Conservation (phyloP, 2,113 vertebrate species). For the Amblyornis subalaris region DNA sequence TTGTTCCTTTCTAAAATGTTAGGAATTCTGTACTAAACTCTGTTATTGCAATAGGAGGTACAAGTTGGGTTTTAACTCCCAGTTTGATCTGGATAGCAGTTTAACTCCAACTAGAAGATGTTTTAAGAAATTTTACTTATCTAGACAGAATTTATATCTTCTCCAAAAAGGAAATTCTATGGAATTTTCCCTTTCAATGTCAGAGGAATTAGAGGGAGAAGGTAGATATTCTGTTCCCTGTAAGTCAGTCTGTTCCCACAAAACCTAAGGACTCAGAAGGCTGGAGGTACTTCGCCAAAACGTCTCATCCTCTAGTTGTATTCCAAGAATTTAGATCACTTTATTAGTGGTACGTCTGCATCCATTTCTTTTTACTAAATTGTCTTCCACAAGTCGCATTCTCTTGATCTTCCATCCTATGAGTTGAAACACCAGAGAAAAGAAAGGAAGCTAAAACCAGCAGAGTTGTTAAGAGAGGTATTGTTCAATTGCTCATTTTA, state of each 20-base stretch:
- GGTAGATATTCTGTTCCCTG: neutral
- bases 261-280: neutral
- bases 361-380: neutral
- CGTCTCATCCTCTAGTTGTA: neutral
- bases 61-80: neutral
- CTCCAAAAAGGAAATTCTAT: neutral
- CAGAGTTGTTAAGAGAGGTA: neutral
- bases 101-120: neutral
- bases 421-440: neutral
- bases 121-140: neutral
- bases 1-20: neutral
- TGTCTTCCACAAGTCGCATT: neutral
- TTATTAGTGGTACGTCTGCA: neutral
- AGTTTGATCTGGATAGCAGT: neutral
- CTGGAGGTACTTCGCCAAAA: neutral
- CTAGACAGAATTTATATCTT: neutral
- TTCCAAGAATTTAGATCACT: neutral
- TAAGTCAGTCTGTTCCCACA: neutral
- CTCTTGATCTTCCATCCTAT: neutral
- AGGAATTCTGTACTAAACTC: neutral
- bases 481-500: neutral
- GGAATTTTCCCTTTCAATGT: neutral
- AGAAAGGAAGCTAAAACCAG: neutral
- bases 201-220: neutral
- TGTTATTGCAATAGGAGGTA: neutral